phyloP scores from a whole-genome alignment of 2,113 vertebrate genomes.

The Pelecanoides urinatrix region DNA sequence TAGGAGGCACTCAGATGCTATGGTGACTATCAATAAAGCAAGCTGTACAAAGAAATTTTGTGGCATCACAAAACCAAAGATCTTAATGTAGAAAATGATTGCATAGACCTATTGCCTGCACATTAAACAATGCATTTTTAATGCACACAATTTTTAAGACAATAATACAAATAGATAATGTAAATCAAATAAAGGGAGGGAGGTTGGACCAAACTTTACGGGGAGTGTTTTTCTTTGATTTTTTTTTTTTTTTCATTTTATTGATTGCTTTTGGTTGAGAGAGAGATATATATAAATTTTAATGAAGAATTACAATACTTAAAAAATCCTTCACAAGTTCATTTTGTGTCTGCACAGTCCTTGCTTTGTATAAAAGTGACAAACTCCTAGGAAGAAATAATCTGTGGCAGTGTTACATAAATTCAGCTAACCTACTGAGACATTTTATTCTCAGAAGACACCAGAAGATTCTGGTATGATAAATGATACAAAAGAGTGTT shows the following conservation, averaged over 20 bases:
- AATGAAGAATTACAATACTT: neutral
- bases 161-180: neutral
- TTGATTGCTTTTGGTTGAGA: neutral
- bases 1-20: neutral
- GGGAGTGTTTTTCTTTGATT: neutral
- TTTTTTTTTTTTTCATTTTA: neutral
- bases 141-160: neutral
- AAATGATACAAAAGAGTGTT: neutral
- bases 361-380: neutral
- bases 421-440: neutral
- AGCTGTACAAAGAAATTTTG: neutral
- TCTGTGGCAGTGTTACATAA: neutral
- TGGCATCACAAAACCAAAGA: neutral
- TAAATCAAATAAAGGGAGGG: neutral
- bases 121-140: neutral
- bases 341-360: neutral
- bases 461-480: neutral
- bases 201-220: neutral
- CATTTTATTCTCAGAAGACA: neutral
- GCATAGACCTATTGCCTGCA: neutral
- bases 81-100: neutral
- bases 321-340: neutral
- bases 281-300: neutral
- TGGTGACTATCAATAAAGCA: neutral
- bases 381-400: constrained; percentile 1